Evolutionary conservation across 2,113 vertebrate species (phyloP), one percentile per base, ranked within the genome.

Genomic region (Elaphurus davidianus): DNA sequence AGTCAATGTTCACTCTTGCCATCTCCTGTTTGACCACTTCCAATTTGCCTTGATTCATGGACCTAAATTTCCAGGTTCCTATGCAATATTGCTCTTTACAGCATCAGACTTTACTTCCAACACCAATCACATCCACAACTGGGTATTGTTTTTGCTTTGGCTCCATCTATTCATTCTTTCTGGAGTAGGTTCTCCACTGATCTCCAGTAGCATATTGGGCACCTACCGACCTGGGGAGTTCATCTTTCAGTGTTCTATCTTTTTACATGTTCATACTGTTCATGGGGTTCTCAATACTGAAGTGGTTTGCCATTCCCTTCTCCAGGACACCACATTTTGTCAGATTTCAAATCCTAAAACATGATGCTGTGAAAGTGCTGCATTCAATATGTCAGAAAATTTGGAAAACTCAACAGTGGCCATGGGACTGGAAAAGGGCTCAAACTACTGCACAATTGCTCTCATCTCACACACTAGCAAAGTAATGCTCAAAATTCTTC

Each of bases 1-100:
- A n/a, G 16, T 67, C 0, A 1, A n/a, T 1, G 3, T n/a, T 10
- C 62, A n/a, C 4, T 67, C 7, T 67, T 67, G 7, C 33, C 16
- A 67, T 67, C 62, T 19, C 62, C 62, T 67, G 14, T 67, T 67
- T 67, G 62, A n/a, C 62, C 16, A 67, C 33, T 67, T 67, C 33
- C 16, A 67, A 67, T n/a, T 19, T 67, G 62, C 16, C 30, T n/a
- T 67, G 16, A 67, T 67, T 67, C 62, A 67, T 2, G 3, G 62
- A 33, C 7, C 30, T 64, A 64, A 64, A 15, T 33, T 64, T 33
- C 62, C 30, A 64, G 15, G 0, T 67, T 67, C 33, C 33, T n/a
- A 67, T 67, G 1, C 33, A 67, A 19, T 67, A 67, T 67, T 67
- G 62, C 62, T 67, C 62, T 67, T 67, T n/a, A 67, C 8, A 67